phyloP scores from a whole-genome alignment of 2,797 vertebrate species.

The Neostethus bicornis region DNA sequence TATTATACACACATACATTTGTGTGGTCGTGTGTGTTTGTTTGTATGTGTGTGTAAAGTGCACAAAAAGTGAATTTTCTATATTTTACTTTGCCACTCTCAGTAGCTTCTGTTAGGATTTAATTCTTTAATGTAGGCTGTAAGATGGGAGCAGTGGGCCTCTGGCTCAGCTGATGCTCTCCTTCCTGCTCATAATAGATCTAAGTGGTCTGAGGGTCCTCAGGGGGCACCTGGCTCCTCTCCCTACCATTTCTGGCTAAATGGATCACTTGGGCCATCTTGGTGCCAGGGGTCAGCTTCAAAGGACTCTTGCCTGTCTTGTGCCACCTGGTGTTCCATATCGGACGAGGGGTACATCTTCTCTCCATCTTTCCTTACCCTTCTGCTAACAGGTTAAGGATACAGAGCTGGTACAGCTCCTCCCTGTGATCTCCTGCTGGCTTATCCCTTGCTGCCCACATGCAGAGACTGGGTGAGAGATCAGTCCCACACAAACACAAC shows the following conservation, averaged over 20 bases:
- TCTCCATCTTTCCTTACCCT: constrained; percentile 47
- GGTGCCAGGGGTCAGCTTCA: constrained; percentile 76
- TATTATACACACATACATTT: background rate
- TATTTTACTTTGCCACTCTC: constrained; percentile 42
- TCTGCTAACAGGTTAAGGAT: constrained; percentile 69
- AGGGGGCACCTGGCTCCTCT: constrained; percentile 73
- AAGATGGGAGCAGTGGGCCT: constrained; percentile 40
- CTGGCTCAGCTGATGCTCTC: constrained; percentile 41
- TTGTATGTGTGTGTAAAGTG: background rate
- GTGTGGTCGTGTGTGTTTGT: too few species aligned
- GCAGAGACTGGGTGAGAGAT: constrained; percentile 66
- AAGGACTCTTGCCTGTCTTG: constrained; percentile 76
- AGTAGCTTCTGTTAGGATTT: constrained; percentile 52
- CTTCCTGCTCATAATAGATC: constrained; percentile 55
- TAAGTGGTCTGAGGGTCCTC: constrained; percentile 53
- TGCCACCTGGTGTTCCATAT: constrained; percentile 74
- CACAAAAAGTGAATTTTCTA: background rate
- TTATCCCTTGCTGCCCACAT: constrained; percentile 53
- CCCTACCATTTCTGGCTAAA: constrained; percentile 67
- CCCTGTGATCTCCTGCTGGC: constrained; percentile 65
- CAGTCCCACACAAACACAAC: constrained; percentile 58
- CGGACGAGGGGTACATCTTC: constrained; percentile 47
- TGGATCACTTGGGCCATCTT: constrained; percentile 66
- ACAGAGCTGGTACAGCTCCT: constrained; percentile 51
- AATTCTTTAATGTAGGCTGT: constrained; percentile 62